Evolutionary conservation across 2,888 invertebrate genomes (phyloP), one percentile per base, ranked within the genome.

Genomic region (Sialis lutaria): DNA sequence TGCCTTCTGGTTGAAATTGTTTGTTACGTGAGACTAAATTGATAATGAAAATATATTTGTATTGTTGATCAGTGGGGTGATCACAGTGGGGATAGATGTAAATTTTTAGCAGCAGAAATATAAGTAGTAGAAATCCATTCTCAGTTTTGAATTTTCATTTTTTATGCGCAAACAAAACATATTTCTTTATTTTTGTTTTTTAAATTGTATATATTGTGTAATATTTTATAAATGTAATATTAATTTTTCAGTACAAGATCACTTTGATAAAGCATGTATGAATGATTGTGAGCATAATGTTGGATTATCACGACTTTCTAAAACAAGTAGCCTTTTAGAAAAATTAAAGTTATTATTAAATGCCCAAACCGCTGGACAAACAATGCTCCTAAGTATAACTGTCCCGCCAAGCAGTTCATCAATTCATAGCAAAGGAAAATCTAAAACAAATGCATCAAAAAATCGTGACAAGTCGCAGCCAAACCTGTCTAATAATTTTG

Each of bases 161-260:
- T 22, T 4, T 4, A 2, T 22, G 22, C 4, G 22, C 22, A 22
- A 22, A 22, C 22, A 22, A 22, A 22, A 22, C 22, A 22, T 22
- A 22, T 22, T 22, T 22, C 22, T 22, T 22, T 22, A 2, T 22
- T 22, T 22, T 22, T 22, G 22, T 2, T 22, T 22, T 22, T 22
- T 22, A 22, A 22, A 22, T 4, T 22, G 22, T 22, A 22, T 4
- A 22, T 22, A 22, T 4, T 22, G 22, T 22, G 4, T 22, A 22
- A 22, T 22, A 22, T 22, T 39, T 39, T 39, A 6, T 39, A 39
- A 39, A 39, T 39, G 10, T 8, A 39, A 12, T 39, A 2, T 39
- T 22, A 22, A 37, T 10, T n/a, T 32, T 39, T 37, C 12, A 32
- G 64, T 65, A 44, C 62, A 64, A 57, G 61, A 58, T 41, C 54